Conservation (phyloP, 2,113 vertebrate species). For the Holacanthus passer region DNA sequence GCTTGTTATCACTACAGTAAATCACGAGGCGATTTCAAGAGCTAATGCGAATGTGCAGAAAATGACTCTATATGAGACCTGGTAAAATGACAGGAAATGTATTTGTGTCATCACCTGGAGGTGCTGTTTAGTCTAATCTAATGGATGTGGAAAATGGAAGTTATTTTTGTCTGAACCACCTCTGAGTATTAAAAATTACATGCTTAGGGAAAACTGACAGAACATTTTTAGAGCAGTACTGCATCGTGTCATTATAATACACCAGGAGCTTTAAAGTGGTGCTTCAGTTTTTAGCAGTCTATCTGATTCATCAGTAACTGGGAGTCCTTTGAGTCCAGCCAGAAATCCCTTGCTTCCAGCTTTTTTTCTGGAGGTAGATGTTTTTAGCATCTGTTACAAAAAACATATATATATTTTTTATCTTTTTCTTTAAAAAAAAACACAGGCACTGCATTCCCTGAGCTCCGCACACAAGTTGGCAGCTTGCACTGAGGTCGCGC, state of each 20-base stretch:
- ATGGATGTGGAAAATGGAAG: slow-evolving; percentile 69
- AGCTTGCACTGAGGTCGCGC: slow-evolving; percentile 5
- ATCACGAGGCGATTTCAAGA: slow-evolving; percentile 12
- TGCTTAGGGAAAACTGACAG: slow-evolving; percentile 66
- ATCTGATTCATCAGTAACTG: slow-evolving; percentile 67
- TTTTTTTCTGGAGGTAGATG: slow-evolving; percentile 28
- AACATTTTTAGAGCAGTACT: slow-evolving; percentile 63
- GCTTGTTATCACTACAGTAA: slow-evolving; percentile 6
- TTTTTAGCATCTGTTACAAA: slow-evolving; percentile 54
- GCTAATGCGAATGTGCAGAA: slow-evolving; percentile 39
- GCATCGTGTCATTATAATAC: slow-evolving; percentile 54
- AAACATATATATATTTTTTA: slow-evolving; percentile 15
- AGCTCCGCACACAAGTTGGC: neutral
- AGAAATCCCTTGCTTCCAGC: slow-evolving; percentile 48
- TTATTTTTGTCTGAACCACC: slow-evolving; percentile 73
- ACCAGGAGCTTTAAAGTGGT: slow-evolving; percentile 64
- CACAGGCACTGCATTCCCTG: slow-evolving; percentile 23
- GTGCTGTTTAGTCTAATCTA: slow-evolving; percentile 72
- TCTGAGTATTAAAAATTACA: slow-evolving; percentile 72
- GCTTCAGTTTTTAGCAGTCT: slow-evolving; percentile 64
- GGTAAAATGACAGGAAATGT: slow-evolving; percentile 49
- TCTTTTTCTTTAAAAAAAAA: neutral
- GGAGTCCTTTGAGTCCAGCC: slow-evolving; percentile 62
- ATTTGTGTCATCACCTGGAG: slow-evolving; percentile 71
- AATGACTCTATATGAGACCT: slow-evolving; percentile 13